These are phyloP conservation scores for Drosophila affinis DNA, from an alignment of 2,888 invertebrate genomes.

Conservation along the genomic window DNA sequence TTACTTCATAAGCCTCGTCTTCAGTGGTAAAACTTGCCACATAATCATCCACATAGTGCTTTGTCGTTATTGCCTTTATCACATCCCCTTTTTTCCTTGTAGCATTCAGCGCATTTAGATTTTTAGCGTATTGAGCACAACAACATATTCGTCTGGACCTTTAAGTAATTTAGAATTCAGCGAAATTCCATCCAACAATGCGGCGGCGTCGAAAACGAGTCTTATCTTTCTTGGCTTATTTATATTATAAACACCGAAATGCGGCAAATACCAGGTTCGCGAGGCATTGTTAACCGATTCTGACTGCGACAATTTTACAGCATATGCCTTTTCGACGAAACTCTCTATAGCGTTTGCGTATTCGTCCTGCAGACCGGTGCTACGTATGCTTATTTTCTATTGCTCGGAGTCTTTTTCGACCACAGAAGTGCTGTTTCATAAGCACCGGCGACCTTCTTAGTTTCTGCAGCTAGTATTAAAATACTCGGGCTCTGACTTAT, in stretches of 20 bases:
- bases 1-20: constrained; percentile 8
- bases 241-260: constrained; percentile 1
- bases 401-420: background rate
- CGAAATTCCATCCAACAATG: constrained; percentile 1
- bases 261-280: background rate
- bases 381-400: background rate
- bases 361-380: background rate
- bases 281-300: background rate
- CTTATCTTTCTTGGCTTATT: constrained; percentile 3
- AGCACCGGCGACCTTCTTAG: background rate
- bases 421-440: background rate
- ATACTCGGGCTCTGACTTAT: too few species aligned
- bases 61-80: background rate
- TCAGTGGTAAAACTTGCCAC: background rate
- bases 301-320: background rate
- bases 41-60: constrained; percentile 16
- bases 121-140: constrained; percentile 26
- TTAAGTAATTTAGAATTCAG: constrained; percentile 12
- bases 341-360: background rate
- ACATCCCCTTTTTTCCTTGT: background rate
- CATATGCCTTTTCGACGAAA: background rate
- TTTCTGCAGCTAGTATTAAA: background rate
- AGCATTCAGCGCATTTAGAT: constrained; percentile 18
- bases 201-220: constrained; percentile 4
- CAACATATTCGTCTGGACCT: constrained; percentile 22